Conservation (phyloP, 2,888 invertebrate genomes). For the Phlogophora meticulosa region DNA sequence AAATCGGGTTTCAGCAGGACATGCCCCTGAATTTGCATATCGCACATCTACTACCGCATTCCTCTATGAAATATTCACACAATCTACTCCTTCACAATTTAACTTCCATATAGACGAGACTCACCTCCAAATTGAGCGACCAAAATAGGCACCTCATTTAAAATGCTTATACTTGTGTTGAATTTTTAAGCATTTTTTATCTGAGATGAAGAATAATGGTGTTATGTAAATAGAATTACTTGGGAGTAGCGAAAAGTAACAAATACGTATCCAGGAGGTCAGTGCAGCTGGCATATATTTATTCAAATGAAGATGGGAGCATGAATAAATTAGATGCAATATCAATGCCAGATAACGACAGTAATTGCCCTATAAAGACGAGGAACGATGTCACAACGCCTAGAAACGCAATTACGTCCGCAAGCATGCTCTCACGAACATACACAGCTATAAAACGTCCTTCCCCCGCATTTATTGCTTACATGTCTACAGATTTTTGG, state of each 20-base stretch:
- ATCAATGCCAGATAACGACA: conserved; percentile 90
- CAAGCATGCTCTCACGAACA: conserved; percentile 85
- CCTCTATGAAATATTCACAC: conserved; percentile 79
- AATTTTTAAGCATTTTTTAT: conserved; percentile 69
- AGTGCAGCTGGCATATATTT: conserved; percentile 82
- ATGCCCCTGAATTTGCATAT: conserved; percentile 78
- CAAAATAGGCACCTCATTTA: conserved; percentile 70
- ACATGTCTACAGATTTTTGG: conserved; percentile 80
- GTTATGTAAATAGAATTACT: conserved; percentile 75
- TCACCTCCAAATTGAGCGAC: conserved; percentile 43
- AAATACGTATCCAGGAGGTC: conserved; percentile 73
- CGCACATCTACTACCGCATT: conserved; percentile 68
- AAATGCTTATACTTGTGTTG: conserved; percentile 43
- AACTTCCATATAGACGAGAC: conserved; percentile 64
- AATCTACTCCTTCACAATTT: conserved; percentile 70
- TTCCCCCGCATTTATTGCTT: conserved; percentile 80
- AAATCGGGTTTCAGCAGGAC: conserved; percentile 78
- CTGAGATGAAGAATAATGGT: conserved; percentile 68
- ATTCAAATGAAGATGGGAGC: conserved; percentile 82
- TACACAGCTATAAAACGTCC: conserved; percentile 81
- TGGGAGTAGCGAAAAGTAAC: conserved; percentile 71
- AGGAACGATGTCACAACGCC: conserved; percentile 87
- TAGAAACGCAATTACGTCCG: conserved; percentile 87
- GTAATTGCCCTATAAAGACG: conserved; percentile 90
- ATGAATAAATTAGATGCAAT: conserved; percentile 89